A percentile compares a stretch with the other conserved stretches of the same genome.
Evolutionary conservation across 1,140 invertebrate species (phyloP).

Genomic region (Semibalanus balanoides): DNA sequence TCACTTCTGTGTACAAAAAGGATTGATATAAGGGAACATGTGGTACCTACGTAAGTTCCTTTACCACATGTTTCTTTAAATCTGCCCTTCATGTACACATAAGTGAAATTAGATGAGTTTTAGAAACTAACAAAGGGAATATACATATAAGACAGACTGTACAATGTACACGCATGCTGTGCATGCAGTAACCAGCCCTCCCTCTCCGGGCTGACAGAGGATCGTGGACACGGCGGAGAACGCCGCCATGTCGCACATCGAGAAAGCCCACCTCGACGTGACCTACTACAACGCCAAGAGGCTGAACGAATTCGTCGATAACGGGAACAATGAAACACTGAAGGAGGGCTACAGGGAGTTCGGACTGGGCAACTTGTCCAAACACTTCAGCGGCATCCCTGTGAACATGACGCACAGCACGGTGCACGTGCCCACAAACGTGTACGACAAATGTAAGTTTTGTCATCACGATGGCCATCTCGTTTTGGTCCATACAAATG

Average conservation of each 20-base stretch:
- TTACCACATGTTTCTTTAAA: too few species aligned
- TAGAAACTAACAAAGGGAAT: too few species aligned
- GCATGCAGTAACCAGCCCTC: too few species aligned
- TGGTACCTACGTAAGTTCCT: too few species aligned
- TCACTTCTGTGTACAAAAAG: too few species aligned
- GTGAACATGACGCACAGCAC: constrained; percentile 71
- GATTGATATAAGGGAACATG: too few species aligned
- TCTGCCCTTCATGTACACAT: too few species aligned
- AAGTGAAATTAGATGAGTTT: too few species aligned
- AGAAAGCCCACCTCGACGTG: background rate
- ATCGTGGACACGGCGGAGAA: background rate
- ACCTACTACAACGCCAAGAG: constrained; percentile 16
- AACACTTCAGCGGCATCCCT: constrained; percentile 61
- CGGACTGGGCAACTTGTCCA: constrained; percentile 38
- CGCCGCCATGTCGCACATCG: background rate
- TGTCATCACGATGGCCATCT: constrained; percentile 17
- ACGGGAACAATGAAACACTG: background rate
- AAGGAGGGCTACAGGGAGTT: constrained; percentile 11
- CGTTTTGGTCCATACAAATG: too few species aligned
- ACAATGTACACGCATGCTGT: too few species aligned
- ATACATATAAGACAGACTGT: too few species aligned
- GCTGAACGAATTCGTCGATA: constrained; percentile 5
- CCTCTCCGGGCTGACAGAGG: background rate
- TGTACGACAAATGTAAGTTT: constrained; percentile 68
- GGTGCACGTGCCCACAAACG: constrained; percentile 86